Percentiles rank a stretch among this genome's conserved stretches.
Conservation (phyloP, 1,140 invertebrate genomes). For the Euglossa dilemma region DNA sequence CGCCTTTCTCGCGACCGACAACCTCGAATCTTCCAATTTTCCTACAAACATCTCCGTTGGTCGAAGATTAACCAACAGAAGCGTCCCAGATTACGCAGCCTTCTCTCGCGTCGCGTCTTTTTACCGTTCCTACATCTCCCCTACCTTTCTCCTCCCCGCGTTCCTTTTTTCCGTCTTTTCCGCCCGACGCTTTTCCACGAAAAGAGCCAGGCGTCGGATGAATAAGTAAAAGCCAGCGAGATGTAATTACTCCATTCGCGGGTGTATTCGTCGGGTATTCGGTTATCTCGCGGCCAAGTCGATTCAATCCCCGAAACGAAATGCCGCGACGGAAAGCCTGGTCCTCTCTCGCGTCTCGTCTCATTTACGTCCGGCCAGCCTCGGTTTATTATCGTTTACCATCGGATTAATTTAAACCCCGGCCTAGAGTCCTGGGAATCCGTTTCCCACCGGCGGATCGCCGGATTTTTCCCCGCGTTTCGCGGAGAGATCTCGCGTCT, state of each 20-base stretch:
- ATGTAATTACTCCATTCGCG: not conserved
- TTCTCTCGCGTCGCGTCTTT: too few species aligned
- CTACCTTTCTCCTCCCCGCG: too few species aligned
- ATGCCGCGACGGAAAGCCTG: not conserved
- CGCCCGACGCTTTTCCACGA: not conserved
- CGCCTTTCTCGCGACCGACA: not conserved
- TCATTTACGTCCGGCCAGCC: not conserved
- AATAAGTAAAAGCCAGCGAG: not conserved
- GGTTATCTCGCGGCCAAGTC: not conserved
- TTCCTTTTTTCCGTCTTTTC: too few species aligned
- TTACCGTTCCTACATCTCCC: too few species aligned
- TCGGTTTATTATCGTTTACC: slow-evolving; percentile 5
- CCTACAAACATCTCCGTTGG: too few species aligned
- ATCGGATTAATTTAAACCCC: slow-evolving; percentile 1
- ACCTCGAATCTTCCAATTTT: too few species aligned
- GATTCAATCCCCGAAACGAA: not conserved
- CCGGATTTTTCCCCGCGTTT: not conserved
- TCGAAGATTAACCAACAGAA: too few species aligned
- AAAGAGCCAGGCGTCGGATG: not conserved
- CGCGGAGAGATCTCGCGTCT: slow-evolving; percentile 1
- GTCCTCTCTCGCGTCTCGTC: not conserved
- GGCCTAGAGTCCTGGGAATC: not conserved
- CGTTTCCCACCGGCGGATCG: not conserved
- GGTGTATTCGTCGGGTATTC: not conserved
- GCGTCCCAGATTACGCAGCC: not conserved